These are phyloP conservation scores for Hypselothyrea guttata DNA, from an alignment of 2,888 invertebrate species.

Conservation along the genomic window DNA sequence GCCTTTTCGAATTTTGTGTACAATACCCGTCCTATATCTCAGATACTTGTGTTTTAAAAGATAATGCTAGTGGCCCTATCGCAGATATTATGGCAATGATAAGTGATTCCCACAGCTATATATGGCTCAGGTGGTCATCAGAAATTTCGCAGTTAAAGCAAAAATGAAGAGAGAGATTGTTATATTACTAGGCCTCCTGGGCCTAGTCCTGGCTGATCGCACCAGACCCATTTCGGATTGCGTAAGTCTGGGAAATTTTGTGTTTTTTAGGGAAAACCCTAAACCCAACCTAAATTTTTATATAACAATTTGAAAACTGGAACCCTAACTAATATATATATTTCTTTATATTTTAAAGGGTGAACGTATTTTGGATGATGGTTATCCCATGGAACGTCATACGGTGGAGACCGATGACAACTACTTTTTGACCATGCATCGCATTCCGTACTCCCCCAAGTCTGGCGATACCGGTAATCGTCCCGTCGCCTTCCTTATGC, in stretches of 20 bases:
- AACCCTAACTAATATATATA: no score
- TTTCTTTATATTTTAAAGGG: slow-evolving; percentile 39
- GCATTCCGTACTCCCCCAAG: slow-evolving; percentile 85
- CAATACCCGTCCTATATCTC: not conserved
- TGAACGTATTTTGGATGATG: slow-evolving; percentile 71
- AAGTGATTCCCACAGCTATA: slow-evolving; percentile 34
- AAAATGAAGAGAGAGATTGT: slow-evolving; percentile 35
- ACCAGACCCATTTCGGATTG: slow-evolving; percentile 73
- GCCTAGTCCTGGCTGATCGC: slow-evolving; percentile 31
- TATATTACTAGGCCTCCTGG: slow-evolving; percentile 35
- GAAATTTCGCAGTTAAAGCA: slow-evolving; percentile 26
- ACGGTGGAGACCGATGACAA: slow-evolving; percentile 89
- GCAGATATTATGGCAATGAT: slow-evolving; percentile 22
- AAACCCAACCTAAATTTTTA: no score
- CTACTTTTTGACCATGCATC: slow-evolving; percentile 90
- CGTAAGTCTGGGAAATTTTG: slow-evolving; percentile 40
- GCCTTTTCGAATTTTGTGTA: no score
- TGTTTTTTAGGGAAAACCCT: slow-evolving; percentile 59
- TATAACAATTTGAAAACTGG: no score
- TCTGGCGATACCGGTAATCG: slow-evolving; percentile 32
- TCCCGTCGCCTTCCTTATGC: slow-evolving; percentile 73
- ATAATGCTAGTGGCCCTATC: slow-evolving; percentile 28
- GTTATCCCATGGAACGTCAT: slow-evolving; percentile 88
- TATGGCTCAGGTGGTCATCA: slow-evolving; percentile 23
- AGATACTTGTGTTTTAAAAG: slow-evolving; percentile 44